Base-by-base conservation (phyloP, 2,113 vertebrate genomes). In the Spea multiplicata region DNA sequence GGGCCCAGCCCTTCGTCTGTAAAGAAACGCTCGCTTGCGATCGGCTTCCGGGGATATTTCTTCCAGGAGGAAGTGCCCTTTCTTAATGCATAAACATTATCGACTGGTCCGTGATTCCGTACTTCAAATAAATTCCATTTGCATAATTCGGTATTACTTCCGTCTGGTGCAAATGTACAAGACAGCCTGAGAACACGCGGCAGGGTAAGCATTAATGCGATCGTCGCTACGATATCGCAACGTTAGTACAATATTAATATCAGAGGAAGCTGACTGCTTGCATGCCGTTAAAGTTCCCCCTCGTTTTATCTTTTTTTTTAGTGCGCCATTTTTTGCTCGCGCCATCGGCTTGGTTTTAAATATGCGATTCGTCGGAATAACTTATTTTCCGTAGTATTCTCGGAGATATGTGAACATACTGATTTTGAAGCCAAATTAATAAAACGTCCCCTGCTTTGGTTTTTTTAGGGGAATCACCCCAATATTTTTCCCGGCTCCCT, bases 1-100 rank as follows among this genome's bases (percentile, higher is more conserved):
- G 96, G 96, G 93, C 88, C 88, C 84, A 89, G 88, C 86, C 85
- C 90, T 73, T 88, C 89, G 89, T 88, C 89, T 89, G 88, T 90
- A 91, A 90, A 86, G 89, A 87, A 90, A 89, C 90, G 90, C 90
- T 92, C 91, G 87, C 91, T 91, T 90, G 87, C 78, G 86, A 89
- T 90, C 82, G 66, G 88, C 88, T 89, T 85, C 88, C 92, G 86
- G 84, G 92, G 93, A 93, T 98, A 95, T 97, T 98, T 97, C 97
- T 99, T 93, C 92, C 93, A 96, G 96, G 96, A 95, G 93, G 89
- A 90, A 82, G 90, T 96, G 95, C 92, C 96, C 96, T 99, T 99
- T 98, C 93, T 92, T 93, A 94, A 95, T 91, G 92, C 91, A 94
- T 94, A 93, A 95, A 94, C 95, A 95, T 95, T 95, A 94, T 92